Conservation (phyloP, 2,888 invertebrate genomes). For the Caenorhabditis doughertyi region DNA sequence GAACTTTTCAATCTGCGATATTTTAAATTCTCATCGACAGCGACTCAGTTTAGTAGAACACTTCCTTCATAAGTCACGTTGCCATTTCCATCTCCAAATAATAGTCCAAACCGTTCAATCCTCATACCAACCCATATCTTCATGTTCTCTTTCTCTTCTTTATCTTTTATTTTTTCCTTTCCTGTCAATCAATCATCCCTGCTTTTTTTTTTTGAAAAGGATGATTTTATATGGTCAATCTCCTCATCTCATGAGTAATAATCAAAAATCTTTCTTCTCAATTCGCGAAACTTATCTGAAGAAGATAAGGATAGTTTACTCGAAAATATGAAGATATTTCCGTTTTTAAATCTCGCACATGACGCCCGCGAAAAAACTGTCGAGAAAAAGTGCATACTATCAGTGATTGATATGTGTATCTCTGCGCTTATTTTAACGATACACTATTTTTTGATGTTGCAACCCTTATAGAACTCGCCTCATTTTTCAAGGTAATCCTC, state of each 20-base stretch:
- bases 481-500: constrained; percentile 9
- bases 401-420: constrained; percentile 20
- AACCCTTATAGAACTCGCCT: constrained; percentile 40
- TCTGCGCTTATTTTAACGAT: constrained; percentile 22
- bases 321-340: constrained; percentile 25
- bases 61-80: constrained; percentile 42
- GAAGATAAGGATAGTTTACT: constrained; percentile 1
- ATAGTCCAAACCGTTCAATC: constrained; percentile 52
- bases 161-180: constrained; percentile 16
- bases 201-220: constrained; percentile 1
- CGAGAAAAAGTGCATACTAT: constrained; percentile 50
- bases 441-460: constrained; percentile 18
- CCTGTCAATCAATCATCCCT: constrained; percentile 37
- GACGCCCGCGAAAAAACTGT: constrained; percentile 27
- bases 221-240: constrained; percentile 11
- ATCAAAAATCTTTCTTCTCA: constrained; percentile 31
- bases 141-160: constrained; percentile 2
- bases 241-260: not conserved
- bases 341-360: constrained; percentile 32
- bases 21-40: not conserved
- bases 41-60: not conserved
- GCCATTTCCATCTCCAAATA: constrained; percentile 9
- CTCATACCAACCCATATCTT: constrained; percentile 16
- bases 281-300: constrained; percentile 13
- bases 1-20: not conserved